Evolutionary conservation across 2,113 vertebrate species (phyloP).

Genomic region (Actinemys pallida): DNA sequence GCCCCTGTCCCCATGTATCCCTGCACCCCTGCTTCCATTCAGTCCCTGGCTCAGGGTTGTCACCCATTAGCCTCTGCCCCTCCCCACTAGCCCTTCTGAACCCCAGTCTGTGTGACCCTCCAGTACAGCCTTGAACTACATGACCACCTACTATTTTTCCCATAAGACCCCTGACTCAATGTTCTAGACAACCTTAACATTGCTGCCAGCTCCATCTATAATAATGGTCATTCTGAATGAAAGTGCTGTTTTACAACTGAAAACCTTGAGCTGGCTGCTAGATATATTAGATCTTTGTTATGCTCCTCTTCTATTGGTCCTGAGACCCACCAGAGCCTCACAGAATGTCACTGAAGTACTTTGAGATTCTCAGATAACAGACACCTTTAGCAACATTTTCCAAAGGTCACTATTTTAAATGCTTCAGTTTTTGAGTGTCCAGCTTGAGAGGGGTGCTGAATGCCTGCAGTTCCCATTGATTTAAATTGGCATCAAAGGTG

Average conservation of each 20-base stretch:
- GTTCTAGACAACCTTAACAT: not conserved
- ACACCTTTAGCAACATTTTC: slow-evolving; percentile 2
- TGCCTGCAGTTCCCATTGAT: fast-evolving
- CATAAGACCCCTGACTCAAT: not conserved
- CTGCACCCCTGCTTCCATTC: no score
- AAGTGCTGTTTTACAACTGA: not conserved
- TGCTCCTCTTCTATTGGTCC: not conserved
- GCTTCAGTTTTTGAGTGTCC: slow-evolving; percentile 16
- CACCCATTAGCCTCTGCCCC: no score
- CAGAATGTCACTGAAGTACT: not conserved
- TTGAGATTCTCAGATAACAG: not conserved
- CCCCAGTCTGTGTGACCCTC: no score
- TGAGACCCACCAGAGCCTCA: not conserved
- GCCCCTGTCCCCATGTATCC: no score
- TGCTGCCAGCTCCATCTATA: not conserved
- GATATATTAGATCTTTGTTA: not conserved
- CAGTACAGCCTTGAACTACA: not conserved
- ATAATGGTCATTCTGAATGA: not conserved
- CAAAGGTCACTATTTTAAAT: slow-evolving; percentile 30
- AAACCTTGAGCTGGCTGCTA: not conserved
- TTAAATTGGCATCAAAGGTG: slow-evolving; percentile 10
- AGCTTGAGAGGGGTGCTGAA: slow-evolving; percentile 27
- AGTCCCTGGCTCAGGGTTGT: no score
- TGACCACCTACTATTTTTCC: not conserved
- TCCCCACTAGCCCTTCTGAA: no score